Conservation (phyloP, 2,113 vertebrate species). For the zebrafish (Danio rerio) region DNA sequence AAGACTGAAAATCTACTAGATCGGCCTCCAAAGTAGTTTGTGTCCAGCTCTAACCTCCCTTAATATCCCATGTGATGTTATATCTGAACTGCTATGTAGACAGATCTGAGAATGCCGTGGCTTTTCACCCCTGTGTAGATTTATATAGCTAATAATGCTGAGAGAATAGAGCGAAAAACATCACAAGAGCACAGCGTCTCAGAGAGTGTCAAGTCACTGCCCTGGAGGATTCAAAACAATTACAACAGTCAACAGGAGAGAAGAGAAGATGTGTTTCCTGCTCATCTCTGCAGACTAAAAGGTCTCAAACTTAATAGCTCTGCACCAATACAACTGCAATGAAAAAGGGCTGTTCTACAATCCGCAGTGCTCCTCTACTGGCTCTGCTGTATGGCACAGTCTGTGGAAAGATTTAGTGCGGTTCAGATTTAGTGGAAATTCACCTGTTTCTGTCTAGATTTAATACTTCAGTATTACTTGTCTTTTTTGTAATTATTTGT, state of each 20-base stretch:
- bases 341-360: constrained; percentile 11
- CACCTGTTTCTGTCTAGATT: not conserved
- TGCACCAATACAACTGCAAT: constrained; percentile 28
- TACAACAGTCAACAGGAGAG: constrained; percentile 8
- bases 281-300: constrained; percentile 5
- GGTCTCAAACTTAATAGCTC: not conserved
- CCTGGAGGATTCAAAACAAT: constrained; percentile 26
- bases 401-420: too few species aligned
- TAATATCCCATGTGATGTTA: not conserved
- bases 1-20: not conserved
- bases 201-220: not conserved
- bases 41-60: not conserved
- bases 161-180: not conserved
- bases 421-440: not conserved
- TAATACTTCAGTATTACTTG: too few species aligned
- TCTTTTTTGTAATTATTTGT: too few species aligned
- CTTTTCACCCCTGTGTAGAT: constrained; percentile 12
- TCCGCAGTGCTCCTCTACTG: not conserved
- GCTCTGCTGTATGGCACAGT: not conserved
- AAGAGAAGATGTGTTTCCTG: constrained; percentile 10
- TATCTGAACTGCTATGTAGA: not conserved
- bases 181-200: not conserved
- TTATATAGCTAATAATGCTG: constrained; percentile 19
- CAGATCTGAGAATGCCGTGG: not conserved
- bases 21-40: not conserved